phyloP scores from a whole-genome alignment of 2,113 vertebrate species.

The Zosterops lateralis region DNA sequence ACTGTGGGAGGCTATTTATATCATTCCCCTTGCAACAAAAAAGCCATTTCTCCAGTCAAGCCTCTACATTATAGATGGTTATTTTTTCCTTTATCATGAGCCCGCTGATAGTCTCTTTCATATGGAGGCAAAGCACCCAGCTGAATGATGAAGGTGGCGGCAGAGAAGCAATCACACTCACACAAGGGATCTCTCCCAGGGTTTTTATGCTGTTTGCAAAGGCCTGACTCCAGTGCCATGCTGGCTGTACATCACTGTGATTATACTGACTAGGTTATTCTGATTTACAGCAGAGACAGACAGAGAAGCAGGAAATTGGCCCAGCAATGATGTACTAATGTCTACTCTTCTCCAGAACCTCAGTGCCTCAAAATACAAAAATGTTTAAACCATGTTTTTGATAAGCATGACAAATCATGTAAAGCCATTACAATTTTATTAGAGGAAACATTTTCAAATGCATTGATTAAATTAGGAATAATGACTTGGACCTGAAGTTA shows the following conservation, averaged over 20 bases:
- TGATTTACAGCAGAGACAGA: background rate
- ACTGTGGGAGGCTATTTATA: constrained; percentile 3
- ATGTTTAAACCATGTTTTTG: constrained; percentile 36
- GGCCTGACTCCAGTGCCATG: background rate
- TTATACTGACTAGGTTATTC: background rate
- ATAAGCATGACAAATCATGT: constrained; percentile 35
- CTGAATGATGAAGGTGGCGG: background rate
- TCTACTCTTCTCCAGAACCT: background rate
- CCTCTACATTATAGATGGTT: background rate
- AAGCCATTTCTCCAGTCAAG: constrained; percentile 28
- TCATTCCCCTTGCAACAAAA: background rate
- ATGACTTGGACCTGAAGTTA: constrained; percentile 16
- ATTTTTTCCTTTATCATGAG: constrained; percentile 18
- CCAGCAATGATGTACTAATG: background rate
- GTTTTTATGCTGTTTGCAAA: background rate
- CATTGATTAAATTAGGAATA: constrained; percentile 53
- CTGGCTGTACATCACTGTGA: background rate
- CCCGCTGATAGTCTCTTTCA: background rate
- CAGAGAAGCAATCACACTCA: background rate
- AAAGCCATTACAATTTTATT: constrained; percentile 38
- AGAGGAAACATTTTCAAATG: constrained; percentile 50
- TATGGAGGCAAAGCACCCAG: background rate
- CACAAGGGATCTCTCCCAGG: background rate
- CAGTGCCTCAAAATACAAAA: constrained; percentile 17
- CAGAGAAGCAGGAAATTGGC: background rate